Base-by-base conservation (phyloP, 2,113 vertebrate species). In the Barbus barbus region DNA sequence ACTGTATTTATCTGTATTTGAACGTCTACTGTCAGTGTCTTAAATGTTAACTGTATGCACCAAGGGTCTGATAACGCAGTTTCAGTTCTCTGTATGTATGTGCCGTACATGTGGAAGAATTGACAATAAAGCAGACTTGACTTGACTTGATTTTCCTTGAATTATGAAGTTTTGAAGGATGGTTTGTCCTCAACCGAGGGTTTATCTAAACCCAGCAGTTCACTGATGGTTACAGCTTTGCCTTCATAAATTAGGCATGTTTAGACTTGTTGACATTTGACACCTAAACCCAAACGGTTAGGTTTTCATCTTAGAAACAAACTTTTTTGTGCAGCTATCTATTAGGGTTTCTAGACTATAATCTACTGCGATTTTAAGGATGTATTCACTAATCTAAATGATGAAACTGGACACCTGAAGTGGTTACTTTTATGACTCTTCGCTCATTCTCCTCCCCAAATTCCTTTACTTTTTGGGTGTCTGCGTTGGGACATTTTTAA, bases 371-470 rank as follows among this genome's bases (percentile, higher is more conserved):
- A 51, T 31, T 22, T 22, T 5, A 53, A 53, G 28, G 12, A 24
- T 76, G 16, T 33, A 51, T 60, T 5, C 4, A 24, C 48, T 24
- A 11, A 33, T 26, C 1, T 53, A 74, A 78, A 48, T 41, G 48
- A 2, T 88, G 77, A 86, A 88, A 86, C 63, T 3, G 82, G 84
- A 86, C 60, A 88, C 84, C 78, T 46, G 26, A 69, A 73, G 41
- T 12, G 26, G 78, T 53, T 67, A 69, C 86, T 85, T 79, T 33
- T 31, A 71, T 80, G 53, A 73, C 83, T 84, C 83, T 58, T 72
- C 6, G 24, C 22, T 69, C 36, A 75, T 78, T 78, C 84, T 88
- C 84, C 5, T 77, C 83, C 81, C 73, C 78, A 86, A 86, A 88
- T 88, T 88, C 87, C 56, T 78, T 14, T 56, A 53, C 73, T 78